phyloP scores from a whole-genome alignment of 2,113 vertebrate species.

The Perca fluviatilis region DNA sequence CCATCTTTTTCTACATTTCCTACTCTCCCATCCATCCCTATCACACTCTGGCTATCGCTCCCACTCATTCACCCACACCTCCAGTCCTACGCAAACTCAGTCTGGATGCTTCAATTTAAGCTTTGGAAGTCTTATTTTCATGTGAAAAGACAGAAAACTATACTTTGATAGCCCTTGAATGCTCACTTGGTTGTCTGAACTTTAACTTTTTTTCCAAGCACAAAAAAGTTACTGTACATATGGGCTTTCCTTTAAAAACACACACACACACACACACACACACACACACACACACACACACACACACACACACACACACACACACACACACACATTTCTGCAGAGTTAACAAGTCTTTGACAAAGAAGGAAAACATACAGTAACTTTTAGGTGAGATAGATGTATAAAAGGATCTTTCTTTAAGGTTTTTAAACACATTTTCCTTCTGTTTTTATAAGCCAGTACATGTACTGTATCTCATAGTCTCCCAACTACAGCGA shows the following conservation, averaged over 20 bases:
- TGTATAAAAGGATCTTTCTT: neutral
- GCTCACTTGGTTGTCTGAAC: neutral
- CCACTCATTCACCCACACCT: too few relatives aligned
- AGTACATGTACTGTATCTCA: neutral
- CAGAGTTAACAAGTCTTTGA: neutral
- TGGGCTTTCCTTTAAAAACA: neutral
- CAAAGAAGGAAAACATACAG: neutral
- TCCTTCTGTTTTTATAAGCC: neutral
- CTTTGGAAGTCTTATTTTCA: neutral
- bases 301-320: neutral
- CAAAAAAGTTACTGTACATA: neutral
- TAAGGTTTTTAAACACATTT: neutral
- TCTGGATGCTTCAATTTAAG: neutral
- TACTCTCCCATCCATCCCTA: neutral
- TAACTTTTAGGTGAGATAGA: neutral
- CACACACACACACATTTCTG: neutral
- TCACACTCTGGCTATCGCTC: neutral
- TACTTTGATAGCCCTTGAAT: neutral
- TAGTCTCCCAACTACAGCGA: neutral
- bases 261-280: neutral
- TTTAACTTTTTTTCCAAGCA: neutral
- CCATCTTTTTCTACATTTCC: constrained; percentile 15
- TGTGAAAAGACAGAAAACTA: neutral
- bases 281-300: neutral
- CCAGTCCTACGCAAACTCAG: neutral